Evolutionary conservation across 35 echinoderm and acorn worm genomes (phyloP).

Genomic region (Heliocidaris erythrogramma): DNA sequence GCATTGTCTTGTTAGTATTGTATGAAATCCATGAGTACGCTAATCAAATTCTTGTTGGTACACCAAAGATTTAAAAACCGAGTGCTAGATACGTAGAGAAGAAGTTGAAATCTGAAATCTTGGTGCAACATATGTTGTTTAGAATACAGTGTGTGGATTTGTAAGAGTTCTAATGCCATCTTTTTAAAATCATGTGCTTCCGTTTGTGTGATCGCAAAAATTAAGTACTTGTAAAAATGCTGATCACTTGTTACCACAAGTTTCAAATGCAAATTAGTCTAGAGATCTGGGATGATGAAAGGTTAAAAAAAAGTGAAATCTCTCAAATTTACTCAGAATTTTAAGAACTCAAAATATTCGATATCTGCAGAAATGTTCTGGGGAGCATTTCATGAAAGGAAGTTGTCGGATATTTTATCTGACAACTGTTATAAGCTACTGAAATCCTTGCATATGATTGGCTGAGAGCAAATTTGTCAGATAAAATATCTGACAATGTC

Average conservation of each 20-base stretch:
- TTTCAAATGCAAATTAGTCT: background rate
- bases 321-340: too few species aligned
- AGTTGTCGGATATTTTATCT: too few species aligned
- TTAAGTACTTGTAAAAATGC: background rate
- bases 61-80: background rate
- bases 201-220: background rate
- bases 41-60: background rate
- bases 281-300: background rate
- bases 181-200: background rate
- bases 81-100: background rate
- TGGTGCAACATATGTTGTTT: background rate
- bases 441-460: too few species aligned
- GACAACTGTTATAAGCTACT: too few species aligned
- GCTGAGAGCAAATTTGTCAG: too few species aligned
- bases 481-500: too few species aligned
- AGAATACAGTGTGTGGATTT: slow-evolving; percentile 9
- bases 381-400: too few species aligned
- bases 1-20: too few species aligned
- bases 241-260: background rate
- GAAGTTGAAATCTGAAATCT: background rate
- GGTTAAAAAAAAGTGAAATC: too few species aligned
- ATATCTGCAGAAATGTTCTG: too few species aligned
- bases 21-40: too few species aligned
- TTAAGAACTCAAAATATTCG: too few species aligned
- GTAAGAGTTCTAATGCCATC: background rate